Base-by-base conservation (phyloP, 2,113 vertebrate genomes). In the Phyllostomus discolor region DNA sequence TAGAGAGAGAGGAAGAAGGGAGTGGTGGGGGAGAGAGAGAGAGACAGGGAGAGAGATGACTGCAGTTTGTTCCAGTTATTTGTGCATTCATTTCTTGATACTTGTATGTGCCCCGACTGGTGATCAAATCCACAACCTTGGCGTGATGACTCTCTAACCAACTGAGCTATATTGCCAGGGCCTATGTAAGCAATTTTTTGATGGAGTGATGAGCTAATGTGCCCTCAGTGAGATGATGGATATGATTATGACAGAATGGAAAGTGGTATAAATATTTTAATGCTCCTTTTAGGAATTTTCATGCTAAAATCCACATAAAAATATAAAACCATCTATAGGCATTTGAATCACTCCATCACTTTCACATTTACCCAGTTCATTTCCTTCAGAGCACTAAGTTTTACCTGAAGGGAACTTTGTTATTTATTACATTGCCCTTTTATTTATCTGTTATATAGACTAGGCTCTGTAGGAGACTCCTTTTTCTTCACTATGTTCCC, bases 181-280 rank as follows among this genome's bases (percentile, higher is more conserved):
- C 62, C 59, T 31, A 3, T 31, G 1, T 35, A 43, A 43, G 26
- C 26, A 41, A 41, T 59, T 54, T 97, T 93, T 57, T 20, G 38
- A 41, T 75, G 41, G 38, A 50, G 38, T 81, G 67, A 28, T 76
- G 76, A 43, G 64, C 35, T 67, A 38, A 64, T 75, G 16, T 87
- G 33, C n/a, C 62, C 59, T 92, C 38, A 83, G 7, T 67, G 76
- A 92, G 22, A 1, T 73, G 48, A 95, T 79, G 35, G 67, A 84
- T 92, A 48, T 62, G 46, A 72, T 67, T 73, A 67, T 87, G 75
- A 73, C 66, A 72, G 10, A n/a, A 0, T 35, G 5, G 31, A 59
- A 86, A 94, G 35, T 66, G 4, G 7, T 66, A 43, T 90, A 41
- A 92, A 72, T 73, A 83, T 90, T 95, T 92, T 46, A 95, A 52